Conservation (phyloP, 2,113 vertebrate species). For the Acrocephalus kingi region DNA sequence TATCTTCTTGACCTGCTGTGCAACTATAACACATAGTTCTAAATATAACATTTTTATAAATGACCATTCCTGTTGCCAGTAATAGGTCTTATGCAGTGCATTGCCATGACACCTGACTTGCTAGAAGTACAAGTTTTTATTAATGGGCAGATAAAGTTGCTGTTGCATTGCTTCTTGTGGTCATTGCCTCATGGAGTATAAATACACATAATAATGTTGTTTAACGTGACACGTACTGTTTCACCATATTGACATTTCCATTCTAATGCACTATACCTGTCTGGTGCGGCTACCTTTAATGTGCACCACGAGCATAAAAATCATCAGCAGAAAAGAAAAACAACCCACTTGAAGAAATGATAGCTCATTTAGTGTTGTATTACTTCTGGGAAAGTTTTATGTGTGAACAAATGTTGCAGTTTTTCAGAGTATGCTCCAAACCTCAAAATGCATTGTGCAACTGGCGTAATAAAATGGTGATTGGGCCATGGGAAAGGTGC, state of each 20-base stretch:
- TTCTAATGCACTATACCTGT: constrained; percentile 41
- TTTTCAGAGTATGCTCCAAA: background rate
- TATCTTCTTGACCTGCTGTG: background rate
- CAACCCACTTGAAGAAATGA: constrained; percentile 2
- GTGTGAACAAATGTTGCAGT: background rate
- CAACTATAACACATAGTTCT: background rate
- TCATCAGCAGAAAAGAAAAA: constrained; percentile 10
- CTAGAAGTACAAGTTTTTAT: background rate
- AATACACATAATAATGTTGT: constrained; percentile 11
- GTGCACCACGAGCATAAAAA: background rate
- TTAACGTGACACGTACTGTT: constrained; percentile 22
- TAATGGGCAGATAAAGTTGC: background rate
- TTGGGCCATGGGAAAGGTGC: background rate
- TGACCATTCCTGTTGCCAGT: background rate
- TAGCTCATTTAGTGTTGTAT: background rate
- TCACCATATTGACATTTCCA: constrained; percentile 28
- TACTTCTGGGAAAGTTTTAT: constrained; percentile 38
- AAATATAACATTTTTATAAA: background rate
- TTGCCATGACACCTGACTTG: background rate
- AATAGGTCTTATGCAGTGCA: background rate
- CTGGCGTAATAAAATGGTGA: background rate
- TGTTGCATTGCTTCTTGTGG: background rate
- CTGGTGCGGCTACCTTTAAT: background rate
- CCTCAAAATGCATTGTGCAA: background rate
- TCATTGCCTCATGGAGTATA: background rate